A percentile compares a stretch with the other conserved stretches of the same genome.
These are phyloP conservation scores for Calcarius ornatus DNA, from an alignment of 2,113 vertebrate genomes.

Conservation along the genomic window DNA sequence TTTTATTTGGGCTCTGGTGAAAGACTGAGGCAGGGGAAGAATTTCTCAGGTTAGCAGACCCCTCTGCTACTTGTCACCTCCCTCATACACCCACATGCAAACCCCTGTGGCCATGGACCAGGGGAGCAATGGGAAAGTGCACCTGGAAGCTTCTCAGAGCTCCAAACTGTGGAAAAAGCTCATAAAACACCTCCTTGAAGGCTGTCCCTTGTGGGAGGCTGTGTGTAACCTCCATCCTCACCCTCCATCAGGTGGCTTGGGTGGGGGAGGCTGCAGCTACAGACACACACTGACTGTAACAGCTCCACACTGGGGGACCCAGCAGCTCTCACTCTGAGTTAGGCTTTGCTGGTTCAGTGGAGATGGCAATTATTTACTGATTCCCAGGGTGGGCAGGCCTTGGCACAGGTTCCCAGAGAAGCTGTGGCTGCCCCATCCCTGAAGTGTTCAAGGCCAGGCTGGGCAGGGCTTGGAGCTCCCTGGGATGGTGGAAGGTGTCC, in stretches of 20 bases:
- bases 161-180: not conserved
- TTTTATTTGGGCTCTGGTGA: not conserved
- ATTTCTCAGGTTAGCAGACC: conserved; percentile 4
- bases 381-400: not conserved
- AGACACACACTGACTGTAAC: accelerated
- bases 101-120: accelerated
- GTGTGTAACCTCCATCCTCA: not conserved
- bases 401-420: not conserved
- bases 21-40: not conserved
- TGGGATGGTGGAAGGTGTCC: not conserved
- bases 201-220: not conserved
- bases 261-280: accelerated
- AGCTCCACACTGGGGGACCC: not conserved
- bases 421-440: not conserved
- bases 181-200: conserved; percentile 28
- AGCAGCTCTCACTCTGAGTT: not conserved
- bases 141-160: conserved; percentile 20
- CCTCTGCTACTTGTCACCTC: not conserved
- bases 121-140: not conserved
- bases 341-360: not conserved
- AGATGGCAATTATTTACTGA: not conserved
- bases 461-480: not conserved
- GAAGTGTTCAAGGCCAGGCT: not conserved
- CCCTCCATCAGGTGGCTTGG: not conserved
- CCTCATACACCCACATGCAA: accelerated